Conservation (phyloP, 2,113 vertebrate genomes). For the Plecturocebus donacophilus region DNA sequence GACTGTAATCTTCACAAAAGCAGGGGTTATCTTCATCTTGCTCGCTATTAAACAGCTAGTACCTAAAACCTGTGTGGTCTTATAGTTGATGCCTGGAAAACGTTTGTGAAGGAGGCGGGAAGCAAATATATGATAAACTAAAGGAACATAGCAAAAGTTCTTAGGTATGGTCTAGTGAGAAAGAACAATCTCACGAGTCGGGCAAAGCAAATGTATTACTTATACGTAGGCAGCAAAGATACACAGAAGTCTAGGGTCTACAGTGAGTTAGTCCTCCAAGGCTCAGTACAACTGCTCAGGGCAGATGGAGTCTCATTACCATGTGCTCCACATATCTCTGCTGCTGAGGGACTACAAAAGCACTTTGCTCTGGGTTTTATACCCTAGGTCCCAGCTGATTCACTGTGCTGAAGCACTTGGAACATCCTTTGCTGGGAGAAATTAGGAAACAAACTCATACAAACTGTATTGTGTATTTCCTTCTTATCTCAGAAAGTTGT, state of each 20-base stretch:
- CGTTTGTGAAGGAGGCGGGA: not conserved
- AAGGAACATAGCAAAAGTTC: not conserved
- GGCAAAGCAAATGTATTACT: not conserved
- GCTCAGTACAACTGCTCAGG: not conserved
- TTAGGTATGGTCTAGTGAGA: not conserved
- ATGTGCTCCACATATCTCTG: too few relatives aligned
- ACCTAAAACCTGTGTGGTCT: not conserved
- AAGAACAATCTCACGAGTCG: not conserved
- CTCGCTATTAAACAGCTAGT: not conserved
- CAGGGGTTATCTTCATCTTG: not conserved
- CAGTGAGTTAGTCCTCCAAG: too few relatives aligned
- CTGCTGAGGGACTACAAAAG: not conserved
- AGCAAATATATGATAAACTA: not conserved
- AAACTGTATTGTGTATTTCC: too few relatives aligned
- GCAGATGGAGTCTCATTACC: not conserved
- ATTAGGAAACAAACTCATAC: too few relatives aligned
- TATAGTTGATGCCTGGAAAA: not conserved
- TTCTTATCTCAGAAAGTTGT: not conserved
- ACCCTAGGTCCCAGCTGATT: too few relatives aligned
- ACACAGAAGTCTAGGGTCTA: accelerated
- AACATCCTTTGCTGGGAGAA: not conserved
- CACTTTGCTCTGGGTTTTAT: not conserved
- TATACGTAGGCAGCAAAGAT: too few relatives aligned
- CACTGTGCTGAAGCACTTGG: too few relatives aligned
- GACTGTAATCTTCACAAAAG: not conserved